Percentiles rank a stretch among this genome's conserved stretches.
Conservation (phyloP, 2,113 vertebrate species). For the Eurypyga helias region DNA sequence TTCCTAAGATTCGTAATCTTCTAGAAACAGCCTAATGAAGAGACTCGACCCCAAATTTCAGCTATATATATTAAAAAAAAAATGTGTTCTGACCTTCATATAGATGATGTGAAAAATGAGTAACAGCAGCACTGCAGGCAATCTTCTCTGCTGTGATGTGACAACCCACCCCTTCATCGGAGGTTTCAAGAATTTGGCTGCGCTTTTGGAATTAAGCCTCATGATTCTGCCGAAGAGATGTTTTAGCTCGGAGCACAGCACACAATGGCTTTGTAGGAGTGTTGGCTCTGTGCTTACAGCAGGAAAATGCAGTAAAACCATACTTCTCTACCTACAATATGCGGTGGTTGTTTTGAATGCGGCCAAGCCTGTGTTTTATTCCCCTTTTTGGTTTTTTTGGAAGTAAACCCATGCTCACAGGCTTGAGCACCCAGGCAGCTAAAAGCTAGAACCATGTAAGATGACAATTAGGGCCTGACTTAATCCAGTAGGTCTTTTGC, state of each 20-base stretch:
- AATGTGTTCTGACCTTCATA: not conserved
- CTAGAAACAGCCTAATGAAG: not conserved
- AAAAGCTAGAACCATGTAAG: not conserved
- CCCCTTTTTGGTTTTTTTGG: not conserved
- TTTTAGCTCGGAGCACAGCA: not conserved
- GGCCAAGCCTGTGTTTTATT: not conserved
- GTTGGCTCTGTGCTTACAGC: not conserved
- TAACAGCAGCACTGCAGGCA: conserved; percentile 31
- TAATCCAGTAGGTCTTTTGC: not conserved
- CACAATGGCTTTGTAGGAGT: not conserved
- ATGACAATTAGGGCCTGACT: not conserved
- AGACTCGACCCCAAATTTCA: not conserved
- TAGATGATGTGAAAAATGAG: conserved; percentile 19
- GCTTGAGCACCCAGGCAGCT: not conserved
- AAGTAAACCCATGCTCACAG: not conserved
- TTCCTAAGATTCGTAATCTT: not conserved
- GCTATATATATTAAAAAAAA: not conserved
- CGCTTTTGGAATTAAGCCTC: not conserved
- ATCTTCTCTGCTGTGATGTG: not conserved
- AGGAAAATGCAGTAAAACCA: not conserved
- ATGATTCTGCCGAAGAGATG: not conserved
- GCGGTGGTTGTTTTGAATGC: not conserved
- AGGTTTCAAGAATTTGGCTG: conserved; percentile 32
- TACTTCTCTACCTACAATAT: not conserved
- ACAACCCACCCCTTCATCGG: not conserved